phyloP scores from a whole-genome alignment of 2,888 invertebrate species.

The Cataglyphis livida region DNA sequence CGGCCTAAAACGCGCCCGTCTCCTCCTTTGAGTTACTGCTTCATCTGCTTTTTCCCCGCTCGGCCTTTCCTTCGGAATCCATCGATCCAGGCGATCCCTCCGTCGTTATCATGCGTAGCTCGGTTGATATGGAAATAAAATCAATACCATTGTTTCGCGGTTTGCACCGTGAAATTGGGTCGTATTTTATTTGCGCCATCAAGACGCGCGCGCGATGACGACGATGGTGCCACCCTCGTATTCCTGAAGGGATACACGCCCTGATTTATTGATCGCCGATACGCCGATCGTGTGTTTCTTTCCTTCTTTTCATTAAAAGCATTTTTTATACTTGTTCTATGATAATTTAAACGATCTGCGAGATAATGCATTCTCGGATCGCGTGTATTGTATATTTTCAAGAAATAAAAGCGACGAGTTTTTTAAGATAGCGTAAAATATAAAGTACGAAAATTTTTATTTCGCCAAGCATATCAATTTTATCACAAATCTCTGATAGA shows the following conservation, averaged over 20 bases:
- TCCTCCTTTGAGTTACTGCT: conserved; percentile 58
- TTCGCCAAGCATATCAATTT: not conserved
- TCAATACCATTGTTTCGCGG: conserved; percentile 85
- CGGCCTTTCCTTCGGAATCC: conserved; percentile 5
- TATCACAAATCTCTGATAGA: not conserved
- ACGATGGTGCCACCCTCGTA: conserved; percentile 55
- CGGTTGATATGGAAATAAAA: conserved; percentile 84
- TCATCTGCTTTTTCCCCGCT: conserved; percentile 48
- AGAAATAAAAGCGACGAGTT: not conserved
- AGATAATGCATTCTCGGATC: not conserved
- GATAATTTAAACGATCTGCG: not conserved
- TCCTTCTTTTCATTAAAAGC: not conserved
- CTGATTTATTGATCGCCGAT: conserved; percentile 73
- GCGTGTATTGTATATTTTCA: not conserved
- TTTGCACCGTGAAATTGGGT: conserved; percentile 81
- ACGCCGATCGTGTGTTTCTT: conserved; percentile 57
- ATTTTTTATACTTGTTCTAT: conserved; percentile 3
- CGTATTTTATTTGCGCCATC: conserved; percentile 76
- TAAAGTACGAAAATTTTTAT: not conserved
- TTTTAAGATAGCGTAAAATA: not conserved
- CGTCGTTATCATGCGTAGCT: conserved; percentile 58
- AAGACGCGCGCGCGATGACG: conserved; percentile 43
- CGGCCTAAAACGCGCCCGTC: conserved; percentile 46
- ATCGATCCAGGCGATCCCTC: conserved; percentile 55
- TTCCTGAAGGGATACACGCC: conserved; percentile 61